A percentile compares a stretch with the other conserved stretches of the same genome.
Conservation (phyloP, 2,888 invertebrate genomes). For the Drosophila neutralis region DNA sequence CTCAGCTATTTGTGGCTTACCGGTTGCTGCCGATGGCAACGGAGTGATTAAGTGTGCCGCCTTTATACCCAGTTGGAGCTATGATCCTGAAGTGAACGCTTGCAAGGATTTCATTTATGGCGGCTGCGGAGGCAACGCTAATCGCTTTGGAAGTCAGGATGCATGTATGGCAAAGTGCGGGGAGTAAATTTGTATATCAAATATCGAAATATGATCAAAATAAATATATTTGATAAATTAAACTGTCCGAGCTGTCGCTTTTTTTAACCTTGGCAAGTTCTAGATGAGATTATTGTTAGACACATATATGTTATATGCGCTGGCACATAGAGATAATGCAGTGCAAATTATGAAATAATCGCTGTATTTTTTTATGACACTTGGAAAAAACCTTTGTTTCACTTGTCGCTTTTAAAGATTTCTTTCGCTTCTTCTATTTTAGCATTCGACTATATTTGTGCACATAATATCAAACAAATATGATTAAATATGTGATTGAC, state of each 20-base stretch:
- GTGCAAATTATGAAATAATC: not conserved
- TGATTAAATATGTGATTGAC: not conserved
- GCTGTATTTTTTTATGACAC: not conserved
- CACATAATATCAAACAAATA: not conserved
- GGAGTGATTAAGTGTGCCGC: slow-evolving; percentile 56
- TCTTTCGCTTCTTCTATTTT: not conserved
- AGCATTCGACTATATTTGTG: not conserved
- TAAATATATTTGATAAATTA: slow-evolving; percentile 10
- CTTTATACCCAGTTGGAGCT: slow-evolving; percentile 41
- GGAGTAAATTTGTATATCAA: slow-evolving; percentile 18
- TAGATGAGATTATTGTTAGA: not conserved
- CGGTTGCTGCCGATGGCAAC: slow-evolving; percentile 46
- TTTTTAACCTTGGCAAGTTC: not conserved
- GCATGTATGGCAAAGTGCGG: slow-evolving; percentile 55
- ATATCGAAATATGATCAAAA: not conserved
- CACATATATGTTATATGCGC: not conserved
- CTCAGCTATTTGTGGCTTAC: slow-evolving; percentile 41
- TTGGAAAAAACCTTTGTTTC: not conserved
- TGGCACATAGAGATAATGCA: not conserved
- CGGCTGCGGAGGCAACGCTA: slow-evolving; percentile 73
- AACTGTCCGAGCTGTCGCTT: not conserved
- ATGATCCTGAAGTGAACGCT: slow-evolving; percentile 26
- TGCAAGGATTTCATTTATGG: slow-evolving; percentile 64
- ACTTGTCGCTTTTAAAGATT: not conserved
- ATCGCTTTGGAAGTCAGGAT: slow-evolving; percentile 46